Conservation (phyloP, 2,888 invertebrate species). For the Thymelicus sylvestris region DNA sequence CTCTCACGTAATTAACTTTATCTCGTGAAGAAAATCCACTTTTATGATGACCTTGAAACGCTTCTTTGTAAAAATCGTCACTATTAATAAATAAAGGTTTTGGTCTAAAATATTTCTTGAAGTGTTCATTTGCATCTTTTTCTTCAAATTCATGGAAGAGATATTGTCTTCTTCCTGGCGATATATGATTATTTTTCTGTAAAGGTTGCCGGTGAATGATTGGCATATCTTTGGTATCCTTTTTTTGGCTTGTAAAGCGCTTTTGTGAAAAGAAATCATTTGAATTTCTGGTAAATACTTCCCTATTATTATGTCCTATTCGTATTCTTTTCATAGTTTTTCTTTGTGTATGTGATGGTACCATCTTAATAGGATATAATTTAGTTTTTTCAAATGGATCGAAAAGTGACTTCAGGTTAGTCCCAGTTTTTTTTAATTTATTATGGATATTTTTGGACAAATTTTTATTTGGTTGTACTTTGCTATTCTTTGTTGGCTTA, state of each 20-base stretch:
- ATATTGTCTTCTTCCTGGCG: slow-evolving; percentile 43
- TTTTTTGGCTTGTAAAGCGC: slow-evolving; percentile 44
- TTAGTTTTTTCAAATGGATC: slow-evolving; percentile 54
- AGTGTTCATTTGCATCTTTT: slow-evolving; percentile 39
- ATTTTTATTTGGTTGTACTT: neutral
- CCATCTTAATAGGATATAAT: slow-evolving; percentile 51
- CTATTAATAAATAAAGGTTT: slow-evolving; percentile 50
- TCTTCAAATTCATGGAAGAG: slow-evolving; percentile 54
- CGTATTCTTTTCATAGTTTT: slow-evolving; percentile 52
- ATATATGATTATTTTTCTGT: slow-evolving; percentile 27
- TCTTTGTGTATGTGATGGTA: slow-evolving; percentile 44
- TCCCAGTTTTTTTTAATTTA: neutral
- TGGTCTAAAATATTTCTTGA: slow-evolving; percentile 42
- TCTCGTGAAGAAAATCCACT: slow-evolving; percentile 49
- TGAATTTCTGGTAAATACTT: slow-evolving; percentile 52
- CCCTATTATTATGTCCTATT: slow-evolving; percentile 48
- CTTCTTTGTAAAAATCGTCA: slow-evolving; percentile 49
- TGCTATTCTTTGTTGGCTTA: neutral
- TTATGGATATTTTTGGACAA: neutral
- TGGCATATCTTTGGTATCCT: slow-evolving; percentile 32
- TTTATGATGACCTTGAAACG: slow-evolving; percentile 45
- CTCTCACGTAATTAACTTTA: slow-evolving; percentile 48
- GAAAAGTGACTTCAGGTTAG: neutral
- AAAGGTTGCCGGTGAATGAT: slow-evolving; percentile 24
- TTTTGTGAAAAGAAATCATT: slow-evolving; percentile 55